These are phyloP conservation scores for Tachysurus fulvidraco DNA, from an alignment of 2,113 vertebrate genomes.

Conservation along the genomic window DNA sequence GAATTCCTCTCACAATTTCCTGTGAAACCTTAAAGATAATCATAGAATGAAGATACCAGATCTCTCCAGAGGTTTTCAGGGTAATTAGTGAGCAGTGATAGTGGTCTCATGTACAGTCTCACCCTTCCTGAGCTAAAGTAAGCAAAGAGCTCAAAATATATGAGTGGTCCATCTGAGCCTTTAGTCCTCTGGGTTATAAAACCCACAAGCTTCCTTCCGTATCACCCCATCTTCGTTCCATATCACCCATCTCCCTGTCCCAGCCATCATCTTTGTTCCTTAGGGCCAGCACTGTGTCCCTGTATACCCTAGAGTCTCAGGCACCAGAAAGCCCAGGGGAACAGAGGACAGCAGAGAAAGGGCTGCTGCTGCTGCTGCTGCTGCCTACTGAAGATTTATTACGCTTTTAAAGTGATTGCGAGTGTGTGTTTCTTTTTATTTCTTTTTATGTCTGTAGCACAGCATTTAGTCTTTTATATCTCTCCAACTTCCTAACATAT, in stretches of 20 bases:
- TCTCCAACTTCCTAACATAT: background rate
- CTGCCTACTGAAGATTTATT: constrained; percentile 37
- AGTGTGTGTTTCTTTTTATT: constrained; percentile 2
- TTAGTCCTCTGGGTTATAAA: constrained; percentile 32
- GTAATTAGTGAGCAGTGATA: constrained; percentile 29
- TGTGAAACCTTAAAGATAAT: constrained; percentile 23
- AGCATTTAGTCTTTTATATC: background rate
- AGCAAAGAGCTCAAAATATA: constrained; percentile 52
- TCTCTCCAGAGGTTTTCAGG: constrained; percentile 8
- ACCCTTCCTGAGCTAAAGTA: constrained; percentile 53
- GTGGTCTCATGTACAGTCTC: constrained; percentile 45
- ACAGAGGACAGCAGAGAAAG: constrained; percentile 24
- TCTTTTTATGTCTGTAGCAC: background rate
- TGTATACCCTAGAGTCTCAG: constrained; percentile 10
- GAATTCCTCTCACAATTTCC: constrained; percentile 20
- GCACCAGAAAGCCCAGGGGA: constrained; percentile 32
- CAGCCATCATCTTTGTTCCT: constrained; percentile 23
- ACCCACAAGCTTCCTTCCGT: constrained; percentile 28
- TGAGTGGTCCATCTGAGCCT: constrained; percentile 31
- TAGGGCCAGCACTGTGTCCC: background rate
- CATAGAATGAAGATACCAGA: constrained; percentile 28
- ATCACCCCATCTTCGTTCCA: constrained; percentile 30
- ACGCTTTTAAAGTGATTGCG: constrained; percentile 32
- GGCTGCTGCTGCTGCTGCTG: background rate
- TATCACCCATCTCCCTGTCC: constrained; percentile 29